These are phyloP conservation scores for Dicrurus megarhynchus DNA, from an alignment of 2,113 vertebrate species.

Conservation along the genomic window DNA sequence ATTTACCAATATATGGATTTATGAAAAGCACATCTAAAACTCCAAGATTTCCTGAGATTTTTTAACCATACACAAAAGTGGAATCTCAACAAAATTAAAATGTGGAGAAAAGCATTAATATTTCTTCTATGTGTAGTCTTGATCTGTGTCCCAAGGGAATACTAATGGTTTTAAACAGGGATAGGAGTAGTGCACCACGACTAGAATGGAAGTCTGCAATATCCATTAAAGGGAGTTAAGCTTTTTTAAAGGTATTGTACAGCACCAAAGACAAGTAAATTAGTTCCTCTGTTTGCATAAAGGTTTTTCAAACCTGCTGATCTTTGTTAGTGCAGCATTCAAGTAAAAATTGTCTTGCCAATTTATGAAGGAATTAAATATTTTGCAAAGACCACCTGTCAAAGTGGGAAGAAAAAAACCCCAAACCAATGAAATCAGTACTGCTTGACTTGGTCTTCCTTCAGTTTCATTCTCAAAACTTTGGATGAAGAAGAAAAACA, in stretches of 20 bases:
- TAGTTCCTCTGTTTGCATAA: background rate
- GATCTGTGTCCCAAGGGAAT: background rate
- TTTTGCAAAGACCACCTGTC: background rate
- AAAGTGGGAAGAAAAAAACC: background rate
- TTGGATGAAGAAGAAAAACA: background rate
- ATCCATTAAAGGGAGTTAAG: background rate
- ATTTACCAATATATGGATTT: background rate
- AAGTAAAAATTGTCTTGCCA: background rate
- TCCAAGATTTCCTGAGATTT: background rate
- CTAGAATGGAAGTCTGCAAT: background rate
- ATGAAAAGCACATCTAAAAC: background rate
- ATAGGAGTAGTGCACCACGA: background rate
- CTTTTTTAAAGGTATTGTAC: background rate
- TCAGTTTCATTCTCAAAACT: background rate
- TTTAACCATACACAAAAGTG: background rate
- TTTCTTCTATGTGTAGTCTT: background rate
- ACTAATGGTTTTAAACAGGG: background rate
- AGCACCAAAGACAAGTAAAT: background rate
- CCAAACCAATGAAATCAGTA: background rate
- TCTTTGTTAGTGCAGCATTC: accelerated
- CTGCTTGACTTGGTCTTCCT: background rate
- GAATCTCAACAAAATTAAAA: background rate
- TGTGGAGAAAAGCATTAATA: background rate
- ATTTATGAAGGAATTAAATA: background rate
- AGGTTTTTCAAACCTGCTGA: background rate